These are phyloP conservation scores for Desoria tigrina DNA, from an alignment of 2,888 invertebrate genomes.

Conservation along the genomic window DNA sequence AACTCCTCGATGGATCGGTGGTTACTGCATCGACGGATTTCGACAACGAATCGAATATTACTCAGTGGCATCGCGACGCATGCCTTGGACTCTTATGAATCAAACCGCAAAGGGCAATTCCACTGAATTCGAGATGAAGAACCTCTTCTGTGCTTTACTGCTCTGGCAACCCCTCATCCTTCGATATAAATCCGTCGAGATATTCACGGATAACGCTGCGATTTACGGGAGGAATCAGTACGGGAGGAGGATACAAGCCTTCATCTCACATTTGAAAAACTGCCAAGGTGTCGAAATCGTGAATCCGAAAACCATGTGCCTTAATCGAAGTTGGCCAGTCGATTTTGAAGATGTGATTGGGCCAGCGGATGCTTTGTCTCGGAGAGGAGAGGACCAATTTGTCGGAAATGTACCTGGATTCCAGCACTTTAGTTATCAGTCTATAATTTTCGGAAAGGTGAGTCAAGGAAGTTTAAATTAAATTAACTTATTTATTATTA, in stretches of 20 bases:
- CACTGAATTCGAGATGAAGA: constrained; percentile 34
- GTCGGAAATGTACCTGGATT: background rate
- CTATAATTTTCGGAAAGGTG: no score
- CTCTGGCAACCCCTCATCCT: constrained; percentile 25
- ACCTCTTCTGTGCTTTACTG: constrained; percentile 26
- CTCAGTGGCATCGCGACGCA: constrained; percentile 15
- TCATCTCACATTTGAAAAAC: constrained; percentile 21
- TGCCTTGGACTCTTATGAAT: constrained; percentile 22
- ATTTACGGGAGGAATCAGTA: constrained; percentile 10
- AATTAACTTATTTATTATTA: no score
- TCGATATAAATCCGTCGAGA: constrained; percentile 21
- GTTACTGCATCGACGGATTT: constrained; percentile 28
- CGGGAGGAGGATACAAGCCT: constrained; percentile 4
- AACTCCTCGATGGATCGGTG: constrained; percentile 22
- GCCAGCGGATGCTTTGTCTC: constrained; percentile 24
- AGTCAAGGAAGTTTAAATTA: no score
- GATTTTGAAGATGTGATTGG: constrained; percentile 10
- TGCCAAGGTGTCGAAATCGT: constrained; percentile 15
- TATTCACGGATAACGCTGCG: constrained; percentile 33
- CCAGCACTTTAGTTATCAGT: no score
- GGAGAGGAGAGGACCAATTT: background rate
- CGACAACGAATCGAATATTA: constrained; percentile 29
- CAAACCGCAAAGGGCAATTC: constrained; percentile 17
- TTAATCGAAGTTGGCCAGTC: no score
- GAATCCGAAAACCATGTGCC: no score